Percentiles rank a stretch among this genome's conserved stretches.
Conservation (phyloP, 1,140 invertebrate genomes). For the Papilio xuthus region DNA sequence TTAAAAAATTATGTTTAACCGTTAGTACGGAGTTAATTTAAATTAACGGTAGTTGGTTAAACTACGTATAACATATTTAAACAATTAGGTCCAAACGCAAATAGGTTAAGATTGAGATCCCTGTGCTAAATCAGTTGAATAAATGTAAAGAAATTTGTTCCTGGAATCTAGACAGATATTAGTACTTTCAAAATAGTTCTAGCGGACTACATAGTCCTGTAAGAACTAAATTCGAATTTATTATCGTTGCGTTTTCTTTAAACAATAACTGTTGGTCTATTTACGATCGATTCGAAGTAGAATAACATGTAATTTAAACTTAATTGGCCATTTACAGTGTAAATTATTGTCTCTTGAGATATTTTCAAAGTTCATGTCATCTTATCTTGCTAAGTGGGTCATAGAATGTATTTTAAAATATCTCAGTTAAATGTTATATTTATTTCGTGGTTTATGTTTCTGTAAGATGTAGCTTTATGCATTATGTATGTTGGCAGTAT, state of each 20-base stretch:
- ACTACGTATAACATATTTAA: too few species aligned
- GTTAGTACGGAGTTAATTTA: too few species aligned
- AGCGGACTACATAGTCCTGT: too few species aligned
- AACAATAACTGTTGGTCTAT: neutral
- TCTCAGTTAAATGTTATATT: neutral
- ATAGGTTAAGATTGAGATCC: too few species aligned
- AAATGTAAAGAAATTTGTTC: too few species aligned
- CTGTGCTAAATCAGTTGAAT: too few species aligned
- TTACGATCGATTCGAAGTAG: neutral
- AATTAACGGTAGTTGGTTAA: too few species aligned
- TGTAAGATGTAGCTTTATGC: neutral
- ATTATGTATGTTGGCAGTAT: slow-evolving; percentile 24
- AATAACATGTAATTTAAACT: neutral
- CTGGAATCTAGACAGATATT: too few species aligned
- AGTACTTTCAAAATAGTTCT: too few species aligned
- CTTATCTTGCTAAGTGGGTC: slow-evolving; percentile 9
- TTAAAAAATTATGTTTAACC: too few species aligned
- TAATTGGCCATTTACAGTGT: slow-evolving; percentile 3
- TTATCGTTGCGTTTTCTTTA: neutral
- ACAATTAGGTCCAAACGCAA: too few species aligned
- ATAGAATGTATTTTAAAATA: slow-evolving; percentile 12
- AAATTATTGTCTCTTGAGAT: slow-evolving; percentile 13
- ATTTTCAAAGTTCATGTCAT: slow-evolving; percentile 18
- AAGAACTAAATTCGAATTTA: too few species aligned
- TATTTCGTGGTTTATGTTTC: neutral